Conservation (phyloP, 64 coral and sea anemone genomes). For the Porites lutea region DNA sequence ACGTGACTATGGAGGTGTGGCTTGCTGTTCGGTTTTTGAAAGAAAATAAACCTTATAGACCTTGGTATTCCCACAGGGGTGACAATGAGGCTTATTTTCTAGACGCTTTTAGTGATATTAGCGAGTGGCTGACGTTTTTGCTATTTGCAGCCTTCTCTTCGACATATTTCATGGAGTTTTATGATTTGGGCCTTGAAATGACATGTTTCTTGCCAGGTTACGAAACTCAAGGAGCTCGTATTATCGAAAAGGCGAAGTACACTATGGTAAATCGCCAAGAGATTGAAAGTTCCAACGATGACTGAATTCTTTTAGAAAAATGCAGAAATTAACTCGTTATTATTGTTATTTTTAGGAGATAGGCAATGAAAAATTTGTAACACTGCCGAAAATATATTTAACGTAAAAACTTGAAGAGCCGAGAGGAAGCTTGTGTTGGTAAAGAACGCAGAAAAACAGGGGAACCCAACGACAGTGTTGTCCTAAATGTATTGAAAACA, state of each 20-base stretch:
- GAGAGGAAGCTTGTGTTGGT: too few relatives aligned
- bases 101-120: background rate
- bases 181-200: background rate
- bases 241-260: too few relatives aligned
- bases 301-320: background rate
- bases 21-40: background rate
- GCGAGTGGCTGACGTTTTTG: background rate
- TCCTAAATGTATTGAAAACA: too few relatives aligned
- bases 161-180: background rate
- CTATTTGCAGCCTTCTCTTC: background rate
- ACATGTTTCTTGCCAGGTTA: background rate
- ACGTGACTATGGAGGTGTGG: constrained; percentile 15
- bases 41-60: background rate
- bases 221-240: background rate
- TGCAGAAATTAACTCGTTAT: too few relatives aligned
- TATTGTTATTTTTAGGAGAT: too few relatives aligned
- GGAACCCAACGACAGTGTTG: too few relatives aligned
- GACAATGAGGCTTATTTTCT: background rate
- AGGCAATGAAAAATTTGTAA: too few relatives aligned
- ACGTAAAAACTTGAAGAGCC: too few relatives aligned
- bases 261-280: background rate
- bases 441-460: too few relatives aligned
- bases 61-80: background rate
- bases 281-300: background rate
- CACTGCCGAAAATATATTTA: too few relatives aligned